A percentile compares a stretch with the other conserved stretches of the same genome.
phyloP scores from a whole-genome alignment of 92 coral and sea anemone genomes.

The Parazoanthus atlanticus region DNA sequence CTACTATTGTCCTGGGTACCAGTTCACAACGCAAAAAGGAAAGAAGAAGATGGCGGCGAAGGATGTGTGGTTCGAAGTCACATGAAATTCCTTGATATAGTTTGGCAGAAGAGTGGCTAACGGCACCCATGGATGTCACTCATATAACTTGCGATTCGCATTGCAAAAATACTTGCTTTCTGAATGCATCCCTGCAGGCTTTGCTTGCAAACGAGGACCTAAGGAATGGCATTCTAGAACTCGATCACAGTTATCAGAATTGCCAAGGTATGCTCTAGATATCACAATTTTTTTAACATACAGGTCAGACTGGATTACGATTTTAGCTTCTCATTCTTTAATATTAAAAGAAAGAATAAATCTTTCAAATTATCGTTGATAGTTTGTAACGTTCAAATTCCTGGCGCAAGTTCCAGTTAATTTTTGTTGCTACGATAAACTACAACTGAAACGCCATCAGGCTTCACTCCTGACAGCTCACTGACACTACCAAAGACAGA shows the following conservation, averaged over 20 bases:
- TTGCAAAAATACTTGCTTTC: background rate
- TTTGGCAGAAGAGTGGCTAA: background rate
- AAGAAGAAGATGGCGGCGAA: background rate
- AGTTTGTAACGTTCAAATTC: too few species aligned
- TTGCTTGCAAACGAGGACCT: conserved; percentile 15
- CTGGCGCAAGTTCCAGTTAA: too few species aligned
- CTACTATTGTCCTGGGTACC: too few species aligned
- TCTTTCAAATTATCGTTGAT: too few species aligned
- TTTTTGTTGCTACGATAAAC: too few species aligned
- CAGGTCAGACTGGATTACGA: background rate
- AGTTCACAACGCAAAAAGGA: too few species aligned
- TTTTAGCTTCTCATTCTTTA: too few species aligned
- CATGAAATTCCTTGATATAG: background rate
- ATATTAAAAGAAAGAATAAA: too few species aligned
- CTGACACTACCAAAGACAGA: too few species aligned
- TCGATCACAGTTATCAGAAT: background rate
- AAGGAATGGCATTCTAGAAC: background rate
- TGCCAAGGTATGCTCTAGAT: conserved; percentile 18
- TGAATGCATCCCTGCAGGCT: conserved; percentile 11
- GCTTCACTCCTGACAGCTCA: too few species aligned
- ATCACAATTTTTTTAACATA: too few species aligned
- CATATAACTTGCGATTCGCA: background rate
- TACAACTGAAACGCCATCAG: too few species aligned
- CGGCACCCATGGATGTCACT: conserved; percentile 12
- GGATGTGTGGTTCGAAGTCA: background rate